These are phyloP conservation scores for Abramis brama DNA, from an alignment of 2,113 vertebrate genomes.

Conservation along the genomic window DNA sequence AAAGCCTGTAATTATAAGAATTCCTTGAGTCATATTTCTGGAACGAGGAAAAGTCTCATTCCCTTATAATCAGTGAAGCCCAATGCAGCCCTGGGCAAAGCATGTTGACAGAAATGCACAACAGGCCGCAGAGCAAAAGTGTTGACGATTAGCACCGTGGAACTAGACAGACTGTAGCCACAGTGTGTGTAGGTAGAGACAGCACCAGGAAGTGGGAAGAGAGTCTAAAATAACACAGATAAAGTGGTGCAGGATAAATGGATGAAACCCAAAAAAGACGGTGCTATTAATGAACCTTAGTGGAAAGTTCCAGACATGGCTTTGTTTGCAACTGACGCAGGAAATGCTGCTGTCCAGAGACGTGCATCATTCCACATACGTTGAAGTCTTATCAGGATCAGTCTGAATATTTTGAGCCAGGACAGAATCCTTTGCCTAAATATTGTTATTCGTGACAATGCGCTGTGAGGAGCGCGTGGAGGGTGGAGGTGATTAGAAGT, in stretches of 20 bases:
- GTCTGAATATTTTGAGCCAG: conserved; percentile 16
- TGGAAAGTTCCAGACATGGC: neutral
- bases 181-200: conserved; percentile 22
- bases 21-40: conserved; percentile 19
- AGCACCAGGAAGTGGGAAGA: conserved; percentile 47
- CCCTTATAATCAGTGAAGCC: conserved; percentile 5
- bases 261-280: conserved; percentile 9
- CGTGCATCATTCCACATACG: conserved; percentile 27
- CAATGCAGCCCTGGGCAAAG: neutral
- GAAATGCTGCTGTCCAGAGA: conserved; percentile 37
- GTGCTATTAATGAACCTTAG: conserved; percentile 4
- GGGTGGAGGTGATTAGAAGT: neutral
- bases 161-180: neutral
- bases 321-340: conserved; percentile 10
- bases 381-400: neutral
- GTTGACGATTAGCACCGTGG: neutral
- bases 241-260: conserved; percentile 31
- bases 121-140: neutral
- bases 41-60: conserved; percentile 19
- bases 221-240: conserved; percentile 51
- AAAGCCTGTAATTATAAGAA: neutral
- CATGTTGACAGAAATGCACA: conserved; percentile 4
- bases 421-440: conserved; percentile 30
- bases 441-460: conserved; percentile 36
- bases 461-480: neutral